Conservation (phyloP, 1,140 invertebrate genomes). For the Portunus trituberculatus region DNA sequence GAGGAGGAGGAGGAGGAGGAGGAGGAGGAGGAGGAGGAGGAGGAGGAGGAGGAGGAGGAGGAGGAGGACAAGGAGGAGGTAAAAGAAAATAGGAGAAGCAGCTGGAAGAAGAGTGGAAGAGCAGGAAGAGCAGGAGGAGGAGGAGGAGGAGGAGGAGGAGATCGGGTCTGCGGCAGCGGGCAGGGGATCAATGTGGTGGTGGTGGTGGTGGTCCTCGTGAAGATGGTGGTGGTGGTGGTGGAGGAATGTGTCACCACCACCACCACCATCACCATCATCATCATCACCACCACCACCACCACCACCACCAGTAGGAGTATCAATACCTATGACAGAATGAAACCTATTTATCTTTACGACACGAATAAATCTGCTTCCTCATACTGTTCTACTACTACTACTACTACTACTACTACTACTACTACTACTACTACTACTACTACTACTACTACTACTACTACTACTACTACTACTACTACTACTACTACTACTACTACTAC, state of each 20-base stretch:
- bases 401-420: neutral
- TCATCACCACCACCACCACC: constrained; percentile 35
- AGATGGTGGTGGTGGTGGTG: neutral
- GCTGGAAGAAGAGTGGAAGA: neutral
- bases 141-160: neutral
- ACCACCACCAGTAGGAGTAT: neutral
- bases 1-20: neutral
- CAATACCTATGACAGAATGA: neutral
- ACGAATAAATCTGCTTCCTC: neutral
- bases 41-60: neutral
- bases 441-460: constrained; percentile 30
- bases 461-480: neutral
- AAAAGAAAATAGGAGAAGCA: too few species aligned
- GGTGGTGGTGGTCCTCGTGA: neutral
- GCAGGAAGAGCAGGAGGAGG: neutral
- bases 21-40: neutral
- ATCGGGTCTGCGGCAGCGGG: neutral
- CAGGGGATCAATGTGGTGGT: constrained; percentile 1
- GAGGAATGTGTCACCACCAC: neutral
- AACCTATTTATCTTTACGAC: neutral
- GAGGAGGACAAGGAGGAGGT: neutral
- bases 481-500: neutral
- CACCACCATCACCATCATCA: constrained; percentile 27
- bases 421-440: constrained; percentile 1
- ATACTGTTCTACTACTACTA: neutral